Evolutionary conservation across 2,888 invertebrate genomes (phyloP).

Genomic region (Choristoneura rosaceana): DNA sequence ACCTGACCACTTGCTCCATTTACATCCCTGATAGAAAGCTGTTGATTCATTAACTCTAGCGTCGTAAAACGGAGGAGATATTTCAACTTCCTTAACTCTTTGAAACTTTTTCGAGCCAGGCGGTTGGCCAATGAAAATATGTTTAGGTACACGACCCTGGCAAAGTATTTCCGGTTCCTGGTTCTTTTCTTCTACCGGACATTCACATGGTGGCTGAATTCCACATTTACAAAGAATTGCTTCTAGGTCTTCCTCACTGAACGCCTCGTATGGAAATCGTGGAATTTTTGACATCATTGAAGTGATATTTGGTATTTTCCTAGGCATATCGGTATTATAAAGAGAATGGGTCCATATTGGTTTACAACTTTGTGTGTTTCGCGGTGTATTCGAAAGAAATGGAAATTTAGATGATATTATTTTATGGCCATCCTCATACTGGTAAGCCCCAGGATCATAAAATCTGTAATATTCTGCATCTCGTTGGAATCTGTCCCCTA

Average conservation of each 20-base stretch:
- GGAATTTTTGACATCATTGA: conserved; percentile 64
- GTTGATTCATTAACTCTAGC: conserved; percentile 60
- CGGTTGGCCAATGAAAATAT: conserved; percentile 63
- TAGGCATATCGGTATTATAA: conserved; percentile 52
- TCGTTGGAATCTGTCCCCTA: conserved; percentile 59
- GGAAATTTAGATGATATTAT: conserved; percentile 56
- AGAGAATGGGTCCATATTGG: conserved; percentile 67
- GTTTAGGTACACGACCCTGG: conserved; percentile 59
- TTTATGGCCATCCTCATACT: conserved; percentile 47
- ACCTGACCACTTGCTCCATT: conserved; percentile 60
- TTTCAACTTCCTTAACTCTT: conserved; percentile 46
- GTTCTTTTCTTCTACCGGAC: conserved; percentile 53
- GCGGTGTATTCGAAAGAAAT: conserved; percentile 64
- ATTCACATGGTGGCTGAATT: conserved; percentile 61
- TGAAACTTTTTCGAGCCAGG: conserved; percentile 32
- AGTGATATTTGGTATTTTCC: conserved; percentile 64
- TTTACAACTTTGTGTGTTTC: conserved; percentile 50
- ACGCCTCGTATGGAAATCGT: conserved; percentile 69
- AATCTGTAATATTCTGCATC: conserved; percentile 56
- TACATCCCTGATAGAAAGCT: conserved; percentile 72
- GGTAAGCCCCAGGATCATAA: conserved; percentile 72
- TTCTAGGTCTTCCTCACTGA: conserved; percentile 65
- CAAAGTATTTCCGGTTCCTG: conserved; percentile 53
- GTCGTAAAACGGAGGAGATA: conserved; percentile 68
- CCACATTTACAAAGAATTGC: conserved; percentile 69